Base-by-base conservation (phyloP, 2,888 invertebrate genomes). In the Apotomis turbidana region DNA sequence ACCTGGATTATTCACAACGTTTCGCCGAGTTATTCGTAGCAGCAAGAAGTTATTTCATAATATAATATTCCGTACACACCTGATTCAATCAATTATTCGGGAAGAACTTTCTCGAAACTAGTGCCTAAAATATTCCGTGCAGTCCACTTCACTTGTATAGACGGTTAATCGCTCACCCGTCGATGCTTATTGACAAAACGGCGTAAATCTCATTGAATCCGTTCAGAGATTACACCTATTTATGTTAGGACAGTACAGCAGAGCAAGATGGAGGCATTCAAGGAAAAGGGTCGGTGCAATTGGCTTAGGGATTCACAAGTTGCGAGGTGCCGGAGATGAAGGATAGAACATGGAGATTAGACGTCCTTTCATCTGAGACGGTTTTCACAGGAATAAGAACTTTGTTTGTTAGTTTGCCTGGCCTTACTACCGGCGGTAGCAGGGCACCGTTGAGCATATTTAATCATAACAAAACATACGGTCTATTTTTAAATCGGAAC, bases 241-340 rank as follows among this genome's bases (percentile, higher is more conserved):
- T 62, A 27, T 62, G 0, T 15, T 36, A 51, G 5, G 49, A 12
- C 13, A 36, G 15, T 15, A 10, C 10, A 49, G 1, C 9, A 9
- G 15, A 8, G 44, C 46, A 66, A 44, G 55, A 64, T 41, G 41
- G 46, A 66, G 13, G 66, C 66, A 57, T 66, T 66, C 66, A 66
- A 57, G 66, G 66, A 66, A 66, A 57, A 57, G 27, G 66, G 66
- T 27, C 46, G 64, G 44, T 15, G 27, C 57, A 66, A 66, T 66
- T 55, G 66, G 66, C 57, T 66, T 66, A 57, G 64, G 44, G 66
- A 66, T 66, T 57, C 66, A 66, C 66, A 66, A 54, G 44, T 57
- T 57, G 55, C 27, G 46, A 66, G 66, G 66, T 66, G 55, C 27
- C 64, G n/a, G 64, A 27, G 66, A 66, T 57, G 54, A 41, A 27